Evolutionary conservation across 2,797 vertebrate genomes (phyloP), one percentile per base, ranked within the genome.

Genomic region (Brotogeris chrysoptera): DNA sequence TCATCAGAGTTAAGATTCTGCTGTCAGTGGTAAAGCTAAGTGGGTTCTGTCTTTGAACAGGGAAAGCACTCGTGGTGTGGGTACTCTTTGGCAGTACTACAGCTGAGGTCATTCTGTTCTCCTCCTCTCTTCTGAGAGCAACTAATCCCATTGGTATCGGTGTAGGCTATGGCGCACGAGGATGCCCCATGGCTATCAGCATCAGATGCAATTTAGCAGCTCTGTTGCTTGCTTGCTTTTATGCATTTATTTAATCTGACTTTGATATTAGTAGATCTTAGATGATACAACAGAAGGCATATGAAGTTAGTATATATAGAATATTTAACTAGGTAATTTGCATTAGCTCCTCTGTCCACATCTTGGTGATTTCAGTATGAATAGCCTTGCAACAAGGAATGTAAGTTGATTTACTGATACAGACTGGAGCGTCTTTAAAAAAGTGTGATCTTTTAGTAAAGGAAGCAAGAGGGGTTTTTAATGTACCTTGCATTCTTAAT

Each of bases 61-160:
- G 27, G 72, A 65, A 49, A 88, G 23, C 1, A 1, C 28, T 66
- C 3, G 4, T 25, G 10, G 5, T 55, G 6, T 69, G 23, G 5
- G 6, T 60, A 39, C 9, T 70, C 41, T 41, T 19, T 57, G 30
- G 34, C 25, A 68, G 32, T 30, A n/a, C 60, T 77, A 30, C 9
- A 47, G 44, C 16, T 25, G 28, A 43, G 39, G 2, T 13, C 68
- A 17, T 71, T 92, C 63, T 55, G 34, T 57, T 6, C 9, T 8
- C 25, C 36, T 72, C 5, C 20, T 50, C 81, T 84, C 43, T 84
- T 65, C 46, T 68, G 23, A 52, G 64, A 69, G 27, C 28, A 86
- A 5, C 8, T 47, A 57, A 53, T 68, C 25, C 65, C 13, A 8
- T 5, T 0, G 0, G 24, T 39, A 32, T 44, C 43, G 9, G 21